Evolutionary conservation across 2,797 vertebrate species (phyloP).

Genomic region (Thripadectes ignobilis): DNA sequence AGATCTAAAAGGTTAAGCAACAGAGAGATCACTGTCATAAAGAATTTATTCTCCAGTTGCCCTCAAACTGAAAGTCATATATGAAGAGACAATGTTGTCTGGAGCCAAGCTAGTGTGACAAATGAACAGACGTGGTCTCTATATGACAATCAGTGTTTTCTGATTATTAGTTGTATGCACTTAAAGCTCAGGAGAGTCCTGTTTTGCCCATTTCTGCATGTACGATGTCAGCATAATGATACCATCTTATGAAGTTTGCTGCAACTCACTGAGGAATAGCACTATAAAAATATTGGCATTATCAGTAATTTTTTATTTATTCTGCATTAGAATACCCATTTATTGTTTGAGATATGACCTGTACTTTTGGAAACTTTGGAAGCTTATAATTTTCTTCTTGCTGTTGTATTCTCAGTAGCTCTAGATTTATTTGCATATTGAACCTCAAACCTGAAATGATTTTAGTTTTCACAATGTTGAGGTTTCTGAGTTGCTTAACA

Average conservation of each 20-base stretch:
- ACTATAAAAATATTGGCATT: neutral
- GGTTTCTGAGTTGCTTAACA: constrained; percentile 1
- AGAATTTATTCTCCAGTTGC: neutral
- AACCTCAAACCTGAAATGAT: neutral
- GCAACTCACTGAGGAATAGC: neutral
- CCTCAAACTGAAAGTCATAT: neutral
- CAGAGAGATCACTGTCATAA: neutral
- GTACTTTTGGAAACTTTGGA: neutral
- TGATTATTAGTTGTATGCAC: neutral
- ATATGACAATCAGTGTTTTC: neutral
- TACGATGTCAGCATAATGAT: neutral
- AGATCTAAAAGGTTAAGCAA: neutral
- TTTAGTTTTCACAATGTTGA: constrained; percentile 7
- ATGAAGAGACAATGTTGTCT: neutral
- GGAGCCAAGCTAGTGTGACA: neutral
- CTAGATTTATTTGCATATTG: neutral
- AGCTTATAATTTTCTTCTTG: neutral
- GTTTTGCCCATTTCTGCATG: neutral
- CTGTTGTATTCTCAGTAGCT: neutral
- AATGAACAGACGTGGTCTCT: neutral
- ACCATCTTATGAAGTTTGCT: neutral
- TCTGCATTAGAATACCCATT: neutral
- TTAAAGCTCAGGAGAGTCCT: neutral
- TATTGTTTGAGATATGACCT: neutral
- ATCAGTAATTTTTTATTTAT: neutral